These are phyloP conservation scores for Drosophila suboccidentalis DNA, from an alignment of 2,888 invertebrate genomes.

Conservation along the genomic window DNA sequence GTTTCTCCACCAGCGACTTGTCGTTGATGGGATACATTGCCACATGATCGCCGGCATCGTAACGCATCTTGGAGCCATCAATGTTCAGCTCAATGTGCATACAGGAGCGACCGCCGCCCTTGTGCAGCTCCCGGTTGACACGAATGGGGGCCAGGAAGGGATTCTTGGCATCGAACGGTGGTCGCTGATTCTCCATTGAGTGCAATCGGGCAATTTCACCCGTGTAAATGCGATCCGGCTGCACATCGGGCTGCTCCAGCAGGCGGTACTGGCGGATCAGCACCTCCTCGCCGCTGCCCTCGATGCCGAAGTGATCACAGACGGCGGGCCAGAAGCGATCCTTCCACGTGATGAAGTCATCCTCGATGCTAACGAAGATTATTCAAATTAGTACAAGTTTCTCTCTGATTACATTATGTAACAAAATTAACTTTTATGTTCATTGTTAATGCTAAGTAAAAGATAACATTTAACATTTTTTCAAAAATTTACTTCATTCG, in stretches of 20 bases:
- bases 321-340: constrained; percentile 99
- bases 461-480: too few relatives aligned
- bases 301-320: constrained; percentile 97
- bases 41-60: constrained; percentile 98
- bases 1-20: constrained; percentile 91
- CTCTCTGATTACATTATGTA: background rate
- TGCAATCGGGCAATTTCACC: constrained; percentile 98
- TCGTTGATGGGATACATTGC: constrained; percentile 98
- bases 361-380: constrained; percentile 92
- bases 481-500: too few relatives aligned
- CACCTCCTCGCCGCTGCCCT: constrained; percentile 96
- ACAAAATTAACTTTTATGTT: background rate
- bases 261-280: constrained; percentile 95
- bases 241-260: constrained; percentile 90
- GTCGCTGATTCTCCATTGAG: constrained; percentile 95
- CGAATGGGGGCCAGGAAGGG: constrained; percentile 95
- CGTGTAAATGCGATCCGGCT: constrained; percentile 92
- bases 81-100: constrained; percentile 99
- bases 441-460: too few relatives aligned
- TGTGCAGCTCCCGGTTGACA: constrained; percentile 95
- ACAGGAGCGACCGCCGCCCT: constrained; percentile 94
- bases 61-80: constrained; percentile 96
- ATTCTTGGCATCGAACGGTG: constrained; percentile 99
- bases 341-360: constrained; percentile 99
- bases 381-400: background rate